Conservation (phyloP, 2,113 vertebrate species). For the Miniopterus natalensis region DNA sequence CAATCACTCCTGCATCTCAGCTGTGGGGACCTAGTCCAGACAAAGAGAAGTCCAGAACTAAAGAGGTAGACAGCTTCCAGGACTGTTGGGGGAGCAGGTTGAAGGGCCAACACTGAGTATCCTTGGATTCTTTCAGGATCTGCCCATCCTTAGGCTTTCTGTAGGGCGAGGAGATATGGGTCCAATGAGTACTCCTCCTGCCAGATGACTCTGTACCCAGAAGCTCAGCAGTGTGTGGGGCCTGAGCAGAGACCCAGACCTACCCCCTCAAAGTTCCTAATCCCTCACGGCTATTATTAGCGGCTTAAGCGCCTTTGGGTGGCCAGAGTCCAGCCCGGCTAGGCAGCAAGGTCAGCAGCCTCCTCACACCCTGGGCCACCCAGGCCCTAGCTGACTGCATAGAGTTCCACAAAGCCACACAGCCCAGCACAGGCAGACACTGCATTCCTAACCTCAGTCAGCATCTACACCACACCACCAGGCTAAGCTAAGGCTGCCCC, state of each 20-base stretch:
- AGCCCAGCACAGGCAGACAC: not conserved
- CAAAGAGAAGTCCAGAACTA: not conserved
- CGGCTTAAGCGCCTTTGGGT: slow-evolving; percentile 87
- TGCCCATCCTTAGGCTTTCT: not conserved
- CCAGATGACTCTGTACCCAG: not conserved
- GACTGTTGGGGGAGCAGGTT: not conserved
- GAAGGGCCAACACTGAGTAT: not conserved
- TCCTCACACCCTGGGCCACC: not conserved
- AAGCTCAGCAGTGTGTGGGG: slow-evolving; percentile 28
- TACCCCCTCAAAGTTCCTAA: slow-evolving; percentile 82
- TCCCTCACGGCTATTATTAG: slow-evolving; percentile 89
- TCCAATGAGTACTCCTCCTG: not conserved
- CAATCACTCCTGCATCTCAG: not conserved
- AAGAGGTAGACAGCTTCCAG: not conserved
- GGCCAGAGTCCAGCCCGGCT: slow-evolving; percentile 62
- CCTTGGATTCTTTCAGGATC: not conserved
- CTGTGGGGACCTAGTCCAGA: not conserved
- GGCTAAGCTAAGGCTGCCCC: not conserved
- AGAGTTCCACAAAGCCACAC: not conserved
- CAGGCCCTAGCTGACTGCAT: not conserved
- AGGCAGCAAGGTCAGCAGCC: slow-evolving; percentile 75
- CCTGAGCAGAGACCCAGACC: slow-evolving; percentile 32
- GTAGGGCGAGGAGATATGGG: not conserved
- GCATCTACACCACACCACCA: not conserved
- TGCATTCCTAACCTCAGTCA: not conserved